Base-by-base conservation (phyloP, 2,113 vertebrate genomes). In the Furnarius figulus region DNA sequence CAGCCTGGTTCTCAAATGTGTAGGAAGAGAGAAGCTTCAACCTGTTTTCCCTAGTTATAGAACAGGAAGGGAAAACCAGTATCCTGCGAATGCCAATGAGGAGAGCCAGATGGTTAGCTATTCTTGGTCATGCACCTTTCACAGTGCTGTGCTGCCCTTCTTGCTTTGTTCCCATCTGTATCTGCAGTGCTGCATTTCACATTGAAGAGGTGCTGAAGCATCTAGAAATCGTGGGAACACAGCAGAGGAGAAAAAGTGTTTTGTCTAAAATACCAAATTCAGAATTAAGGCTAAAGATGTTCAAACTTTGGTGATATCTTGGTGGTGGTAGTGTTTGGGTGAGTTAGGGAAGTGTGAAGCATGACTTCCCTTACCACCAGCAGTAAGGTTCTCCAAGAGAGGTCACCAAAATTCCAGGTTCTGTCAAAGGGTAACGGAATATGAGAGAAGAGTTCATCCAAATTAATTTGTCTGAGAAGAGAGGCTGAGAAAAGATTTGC, bases 71-170 rank as follows among this genome's bases (percentile, higher is more conserved):
- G 72, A 77, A 80, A 80, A 55, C 75, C 3, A 21, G 46, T 50
- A 33, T 42, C 30, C 33, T 42, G 47, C 10, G 9, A 90, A 80
- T 81, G 79, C 47, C 68, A 80, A 42, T 47, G 52, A 83, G 75
- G 42, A 93, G 68, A 63, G 68, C 19, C 66, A 95, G 85, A 84
- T 88, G 87, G 85, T 88, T 88, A 61, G 55, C 63, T 95, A 3
- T 90, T 80, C 75, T 55, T 93, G 77, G n/a, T 71, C 61, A 49
- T 31, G 74, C 2, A 62, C 74, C 74, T 95, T 94, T 90, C 81
- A 67, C 61, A 88, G 30, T 81, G 65, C 14, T 90, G 63, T 65
- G 71, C 90, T 94, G 82, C 67, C 85, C 65, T 94, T 78, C 91
- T 83, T 94, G 67, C 92, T 86, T 74, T 86, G 63, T 33, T 91